Base-by-base conservation (phyloP, 2,888 invertebrate genomes). In the Agriopis marginaria region DNA sequence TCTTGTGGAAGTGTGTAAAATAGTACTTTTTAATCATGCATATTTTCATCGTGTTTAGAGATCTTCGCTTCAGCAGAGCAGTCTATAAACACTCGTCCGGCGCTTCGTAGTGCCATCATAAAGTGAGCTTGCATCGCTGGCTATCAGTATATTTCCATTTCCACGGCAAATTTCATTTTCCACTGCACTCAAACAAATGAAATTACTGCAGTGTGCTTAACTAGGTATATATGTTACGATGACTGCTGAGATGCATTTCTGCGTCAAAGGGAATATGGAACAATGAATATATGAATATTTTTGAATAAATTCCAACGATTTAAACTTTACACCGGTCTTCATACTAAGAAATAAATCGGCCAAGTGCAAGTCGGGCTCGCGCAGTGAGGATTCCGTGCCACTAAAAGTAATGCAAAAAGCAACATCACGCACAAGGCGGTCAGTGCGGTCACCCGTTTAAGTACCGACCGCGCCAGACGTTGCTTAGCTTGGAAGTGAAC, bases 141-240 rank as follows among this genome's bases (percentile, higher is more conserved):
- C 54, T 40, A 66, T 55, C 66, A 14, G 61, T 66, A 65, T 39
- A 66, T 66, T 61, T 66, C 60, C 50, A 67, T 60, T 60, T 55
- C 54, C 17, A 50, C 17, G 42, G 42, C 9, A 75, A 78, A 78
- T 75, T 79, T 79, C 73, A 81, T 82, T 82, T 78, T 76, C 75
- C 74, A 73, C 73, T 77, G 80, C 82, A 79, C 81, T 81, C 78
- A 75, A 75, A 79, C 76, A 63, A 82, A 84, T 83, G 77, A 79
- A 82, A 83, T 84, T 82, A 82, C 80, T 77, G 72, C 74, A 69
- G 77, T 73, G 71, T 76, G 61, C 51, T 65, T 60, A 62, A 63
- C 60, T 65, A n/a, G n/a, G n/a, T n/a, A 59, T 66, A 32, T 32
- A 67, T 64, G 51, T 75, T 75, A 66, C 68, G 71, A 68, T 63